Evolutionary conservation across 2,888 invertebrate genomes (phyloP).

Genomic region (Stegophylla sp.): DNA sequence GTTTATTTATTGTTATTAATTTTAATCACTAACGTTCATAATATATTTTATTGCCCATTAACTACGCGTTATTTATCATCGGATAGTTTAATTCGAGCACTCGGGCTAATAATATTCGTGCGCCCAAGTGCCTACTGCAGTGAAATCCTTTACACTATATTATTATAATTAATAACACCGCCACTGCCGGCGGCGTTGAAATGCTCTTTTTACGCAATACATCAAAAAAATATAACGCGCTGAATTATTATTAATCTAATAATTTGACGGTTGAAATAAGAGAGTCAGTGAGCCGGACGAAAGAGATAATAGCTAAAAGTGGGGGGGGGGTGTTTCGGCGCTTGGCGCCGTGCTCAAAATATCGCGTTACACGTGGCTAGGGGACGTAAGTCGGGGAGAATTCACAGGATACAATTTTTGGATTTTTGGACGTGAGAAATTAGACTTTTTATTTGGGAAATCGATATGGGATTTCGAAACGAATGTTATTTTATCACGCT

Average conservation of each 20-base stretch:
- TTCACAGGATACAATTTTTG: constrained; percentile 1
- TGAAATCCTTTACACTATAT: too few relatives aligned
- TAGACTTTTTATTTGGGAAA: neutral
- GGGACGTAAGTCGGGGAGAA: neutral
- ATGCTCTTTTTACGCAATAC: constrained; percentile 3
- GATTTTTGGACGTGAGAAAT: constrained; percentile 17
- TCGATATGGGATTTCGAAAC: too few relatives aligned
- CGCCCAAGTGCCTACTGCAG: too few relatives aligned
- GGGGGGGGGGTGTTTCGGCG: constrained; percentile 15
- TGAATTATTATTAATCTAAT: constrained; percentile 41
- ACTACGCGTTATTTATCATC: neutral
- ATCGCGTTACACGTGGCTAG: neutral
- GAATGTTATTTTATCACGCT: too few relatives aligned
- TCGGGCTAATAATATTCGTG: too few relatives aligned
- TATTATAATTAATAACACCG: neutral
- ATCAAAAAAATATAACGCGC: constrained; percentile 20
- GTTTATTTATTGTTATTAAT: too few relatives aligned
- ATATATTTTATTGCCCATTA: too few relatives aligned
- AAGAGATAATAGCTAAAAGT: constrained; percentile 43
- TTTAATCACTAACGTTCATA: too few relatives aligned
- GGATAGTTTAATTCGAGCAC: too few relatives aligned
- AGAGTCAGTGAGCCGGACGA: constrained; percentile 42
- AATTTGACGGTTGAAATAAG: constrained; percentile 48
- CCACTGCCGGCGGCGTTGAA: neutral
- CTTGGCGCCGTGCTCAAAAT: constrained; percentile 8